Evolutionary conservation across 2,888 invertebrate species (phyloP).

Genomic region (Pristionchus entomophagus): DNA sequence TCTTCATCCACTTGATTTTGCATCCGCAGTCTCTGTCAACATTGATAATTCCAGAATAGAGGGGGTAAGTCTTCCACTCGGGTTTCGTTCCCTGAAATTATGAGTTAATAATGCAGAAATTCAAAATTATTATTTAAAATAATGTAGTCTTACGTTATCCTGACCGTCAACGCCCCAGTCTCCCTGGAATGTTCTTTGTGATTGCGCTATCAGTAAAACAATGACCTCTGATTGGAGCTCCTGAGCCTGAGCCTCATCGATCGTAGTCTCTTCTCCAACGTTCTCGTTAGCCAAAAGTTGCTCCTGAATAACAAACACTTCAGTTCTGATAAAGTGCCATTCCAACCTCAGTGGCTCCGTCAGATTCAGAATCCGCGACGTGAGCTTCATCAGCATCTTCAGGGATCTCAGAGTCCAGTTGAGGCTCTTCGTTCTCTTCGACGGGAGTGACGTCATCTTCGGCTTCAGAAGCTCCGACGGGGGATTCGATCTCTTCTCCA

Average conservation of each 20-base stretch:
- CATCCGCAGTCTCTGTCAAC: constrained; percentile 44
- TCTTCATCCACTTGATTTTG: constrained; percentile 47
- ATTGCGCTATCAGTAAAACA: not conserved
- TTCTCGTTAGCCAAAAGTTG: not conserved
- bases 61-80: constrained; percentile 44
- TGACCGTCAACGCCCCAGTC: not conserved
- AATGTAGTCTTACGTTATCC: not conserved
- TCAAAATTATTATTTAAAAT: too few relatives aligned
- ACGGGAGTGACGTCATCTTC: constrained; percentile 14
- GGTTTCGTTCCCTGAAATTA: not conserved
- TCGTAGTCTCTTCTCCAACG: not conserved
- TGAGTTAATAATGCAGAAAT: too few relatives aligned
- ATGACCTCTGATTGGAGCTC: not conserved
- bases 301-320: not conserved
- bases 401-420: not conserved
- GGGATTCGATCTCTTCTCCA: constrained; percentile 13
- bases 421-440: not conserved
- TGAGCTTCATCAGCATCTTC: constrained; percentile 38
- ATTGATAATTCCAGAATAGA: constrained; percentile 22
- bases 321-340: not conserved
- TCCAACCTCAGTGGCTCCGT: constrained; percentile 23
- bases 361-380: not conserved
- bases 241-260: not conserved
- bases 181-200: not conserved
- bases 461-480: not conserved